Evolutionary conservation across 2,113 vertebrate genomes (phyloP), one percentile per base, ranked within the genome.

Genomic region (Anoura caudifer): DNA sequence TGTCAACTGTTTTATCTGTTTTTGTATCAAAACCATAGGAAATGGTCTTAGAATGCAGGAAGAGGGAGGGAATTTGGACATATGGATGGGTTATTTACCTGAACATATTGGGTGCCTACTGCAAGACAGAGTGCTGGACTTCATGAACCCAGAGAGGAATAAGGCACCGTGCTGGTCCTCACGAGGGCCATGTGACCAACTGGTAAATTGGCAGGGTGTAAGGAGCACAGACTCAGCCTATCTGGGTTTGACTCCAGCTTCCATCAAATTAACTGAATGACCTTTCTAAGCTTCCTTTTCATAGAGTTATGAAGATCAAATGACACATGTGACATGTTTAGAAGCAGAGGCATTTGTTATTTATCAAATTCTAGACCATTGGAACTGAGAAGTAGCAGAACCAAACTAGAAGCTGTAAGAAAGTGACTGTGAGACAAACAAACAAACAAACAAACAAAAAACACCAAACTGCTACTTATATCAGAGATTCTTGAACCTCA

Each of bases 241-340:
- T 47, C 41, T 67, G 54, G 50, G n/a, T 56, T 82, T 50, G 24
- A 73, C 61, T 50, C 63, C 43, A 26, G 41, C 38, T 36, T 95
- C 41, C 20, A 24, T 19, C 56, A 67, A 31, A 45, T 79, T 41
- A 87, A 80, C 52, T 67, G 2, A 83, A 22, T 61, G 83, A 6
- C 67, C n/a, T 67, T n/a, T 77, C 52, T 77, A 81, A 52, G 31
- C 26, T n/a, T 82, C 59, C 76, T 95, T 89, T 73, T 89, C n/a
- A 36, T 2, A 28, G 33, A 95, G 19, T 50, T 63, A 8, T 54
- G 56, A 59, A 59, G 70, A 82, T 87, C 47, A 63, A 36, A 52
- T 43, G 70, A 73, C 50, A 79, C 15, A 28, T 31, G 20, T 52
- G 7, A 45, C 24, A 26, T 83, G n/a, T 85, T 95, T 33, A 80